Base-by-base conservation (phyloP, 2,113 vertebrate genomes). In the Leucopsar rothschildi region DNA sequence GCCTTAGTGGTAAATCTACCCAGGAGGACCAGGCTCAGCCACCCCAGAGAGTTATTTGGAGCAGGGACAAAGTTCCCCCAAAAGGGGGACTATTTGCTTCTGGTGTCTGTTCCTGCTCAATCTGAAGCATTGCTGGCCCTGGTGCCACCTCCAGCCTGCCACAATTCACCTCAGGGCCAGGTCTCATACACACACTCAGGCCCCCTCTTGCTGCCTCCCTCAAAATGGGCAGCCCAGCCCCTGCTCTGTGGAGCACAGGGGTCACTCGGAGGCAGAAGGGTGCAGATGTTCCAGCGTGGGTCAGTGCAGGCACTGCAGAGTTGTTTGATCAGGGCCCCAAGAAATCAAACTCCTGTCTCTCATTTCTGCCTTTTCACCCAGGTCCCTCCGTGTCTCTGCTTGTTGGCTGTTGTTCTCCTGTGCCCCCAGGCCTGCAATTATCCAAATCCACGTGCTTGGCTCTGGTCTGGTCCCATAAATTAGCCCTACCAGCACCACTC, bases 141-240 rank as follows among this genome's bases (percentile, higher is more conserved):
- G 0, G 12, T 57, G 57, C 63, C 71, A 16, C 28, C 40, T 80
- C 33, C 57, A 79, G 39, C 16, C 11, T 55, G 24, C 45, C 3
- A 2, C 55, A 53, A 42, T 3, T 73, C 37, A 22, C 20, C 22
- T 66, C 18, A 10, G 40, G 22, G 23, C 65, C 4, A 2, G 37
- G 31, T 59, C 25, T 49, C 1, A 0, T 3, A 7, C 0, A 0
- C 15, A 40, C 18, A 11, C 17, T 53, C 2, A 1, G n/a, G 35
- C 13, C 33, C 15, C 8, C 29, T 89, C 50, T 42, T 2, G 0
- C 57, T 60, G 57, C 57, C 19, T 59, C 7, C 17, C 9, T 44
- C 0, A 0, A 7, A 12, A 2, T 0, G 21, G 20, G 63, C 68
- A 83, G 63, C 59, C 55, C 37, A 49, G 47, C 15, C 21, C 29